Evolutionary conservation across 2,888 invertebrate species (phyloP).

Genomic region (Yponomeuta cagnagella): DNA sequence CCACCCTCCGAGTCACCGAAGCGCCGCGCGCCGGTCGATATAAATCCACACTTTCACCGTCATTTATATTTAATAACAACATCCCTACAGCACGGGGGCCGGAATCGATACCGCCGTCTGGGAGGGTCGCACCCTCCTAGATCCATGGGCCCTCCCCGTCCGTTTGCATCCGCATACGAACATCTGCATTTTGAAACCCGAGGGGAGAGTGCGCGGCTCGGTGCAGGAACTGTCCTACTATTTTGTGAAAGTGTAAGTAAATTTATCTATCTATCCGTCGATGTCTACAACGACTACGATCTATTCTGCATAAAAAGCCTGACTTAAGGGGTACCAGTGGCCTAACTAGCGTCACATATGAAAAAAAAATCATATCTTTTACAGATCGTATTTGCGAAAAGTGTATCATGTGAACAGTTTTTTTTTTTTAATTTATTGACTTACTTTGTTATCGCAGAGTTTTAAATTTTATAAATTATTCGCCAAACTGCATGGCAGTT

Average conservation of each 20-base stretch:
- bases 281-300: no score
- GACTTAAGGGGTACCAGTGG: no score
- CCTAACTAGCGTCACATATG: no score
- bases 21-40: constrained; percentile 13
- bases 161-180: constrained; percentile 34
- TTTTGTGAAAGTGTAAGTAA: neutral
- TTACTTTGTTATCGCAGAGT: no score
- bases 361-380: no score
- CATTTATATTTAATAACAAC: constrained; percentile 67
- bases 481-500: no score
- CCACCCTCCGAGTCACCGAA: neutral
- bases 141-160: constrained; percentile 27
- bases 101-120: constrained; percentile 66
- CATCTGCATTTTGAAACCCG: constrained; percentile 44
- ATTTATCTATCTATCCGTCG: neutral
- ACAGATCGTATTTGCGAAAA: no score
- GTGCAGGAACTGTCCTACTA: neutral
- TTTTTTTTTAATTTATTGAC: no score
- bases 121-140: constrained; percentile 52
- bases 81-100: constrained; percentile 36
- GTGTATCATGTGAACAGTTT: no score
- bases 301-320: no score
- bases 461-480: no score
- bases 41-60: constrained; percentile 36
- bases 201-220: neutral